Evolutionary conservation across 1,140 invertebrate genomes (phyloP), one percentile per base, ranked within the genome.

Genomic region (Diuraphis noxia): DNA sequence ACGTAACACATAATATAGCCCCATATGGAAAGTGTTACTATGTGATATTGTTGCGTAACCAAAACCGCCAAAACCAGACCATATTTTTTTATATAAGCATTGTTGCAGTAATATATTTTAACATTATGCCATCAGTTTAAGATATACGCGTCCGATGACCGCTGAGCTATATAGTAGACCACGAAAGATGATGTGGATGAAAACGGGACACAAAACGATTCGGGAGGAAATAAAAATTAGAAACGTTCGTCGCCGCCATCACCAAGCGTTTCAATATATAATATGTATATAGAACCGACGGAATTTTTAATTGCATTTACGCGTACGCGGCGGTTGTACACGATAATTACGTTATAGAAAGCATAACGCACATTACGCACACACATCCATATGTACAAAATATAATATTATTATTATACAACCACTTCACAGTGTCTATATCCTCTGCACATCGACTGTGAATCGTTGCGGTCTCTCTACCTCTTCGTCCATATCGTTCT

Each of bases 331-430:
- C n/a, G 56, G 56, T 10, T 6, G n/a, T 36, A n/a, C 8, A 79
- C 77, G 36, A 38, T 79, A 38, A 82, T 40, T 82, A 41, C 79
- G 79, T 82, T 82, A 25, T 82, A 41, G 79, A 38, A 82, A 72
- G 13, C 56, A 72, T 34, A 72, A 34, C 30, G 30, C 3, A 49
- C 34, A 72, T 19, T 72, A 72, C 34, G 23, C 9, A 30, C 56
- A 63, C n/a, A 63, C 56, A 63, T 72, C 56, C 56, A n/a, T 72
- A 72, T 17, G 8, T 72, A 34, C 56, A 72, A 72, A 34, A 72
- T 72, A 72, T 72, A 72, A n/a, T 72, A 72, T 72, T 72, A 72
- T 72, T 72, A 72, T 72, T 72, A 34, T 72, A 72, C 30, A 72
- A 72, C 56, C 56, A 72, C 56, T 72, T 72, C 56, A 72, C 56